Conservation (phyloP, 2,888 invertebrate genomes). For the Arenicola marina region DNA sequence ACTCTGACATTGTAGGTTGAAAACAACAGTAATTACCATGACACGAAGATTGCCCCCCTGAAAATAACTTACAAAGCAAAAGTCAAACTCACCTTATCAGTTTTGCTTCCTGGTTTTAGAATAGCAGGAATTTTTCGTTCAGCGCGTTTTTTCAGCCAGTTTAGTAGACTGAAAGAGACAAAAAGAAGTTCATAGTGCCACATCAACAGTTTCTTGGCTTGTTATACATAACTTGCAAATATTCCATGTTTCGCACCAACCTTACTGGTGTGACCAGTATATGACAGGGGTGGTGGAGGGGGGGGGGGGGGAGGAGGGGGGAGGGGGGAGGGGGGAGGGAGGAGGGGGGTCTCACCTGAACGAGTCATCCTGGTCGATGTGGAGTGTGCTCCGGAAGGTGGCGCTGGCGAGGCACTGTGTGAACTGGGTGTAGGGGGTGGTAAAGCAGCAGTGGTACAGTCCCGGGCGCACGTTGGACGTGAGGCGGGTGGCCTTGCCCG, state of each 20-base stretch:
- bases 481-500: constrained; percentile 48
- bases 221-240: too few species aligned
- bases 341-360: constrained; percentile 21
- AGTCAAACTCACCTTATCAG: constrained; percentile 52
- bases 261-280: too few species aligned
- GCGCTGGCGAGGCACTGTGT: constrained; percentile 58
- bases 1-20: too few species aligned
- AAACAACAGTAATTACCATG: too few species aligned
- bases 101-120: constrained; percentile 61
- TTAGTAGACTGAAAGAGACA: constrained; percentile 52
- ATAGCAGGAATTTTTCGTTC: constrained; percentile 61
- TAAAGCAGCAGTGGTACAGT: constrained; percentile 60
- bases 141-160: constrained; percentile 59
- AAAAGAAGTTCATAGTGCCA: too few species aligned
- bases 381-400: constrained; percentile 46
- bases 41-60: too few species aligned
- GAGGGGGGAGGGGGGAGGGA: too few species aligned
- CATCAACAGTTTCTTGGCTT: too few species aligned
- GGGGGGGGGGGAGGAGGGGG: too few species aligned
- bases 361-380: constrained; percentile 29
- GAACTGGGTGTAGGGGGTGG: constrained; percentile 60
- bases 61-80: too few species aligned
- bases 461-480: constrained; percentile 49
- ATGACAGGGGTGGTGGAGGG: too few species aligned
- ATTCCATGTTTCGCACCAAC: too few species aligned